phyloP scores from a whole-genome alignment of 2,888 invertebrate genomes.

The Cerastoderma edule region DNA sequence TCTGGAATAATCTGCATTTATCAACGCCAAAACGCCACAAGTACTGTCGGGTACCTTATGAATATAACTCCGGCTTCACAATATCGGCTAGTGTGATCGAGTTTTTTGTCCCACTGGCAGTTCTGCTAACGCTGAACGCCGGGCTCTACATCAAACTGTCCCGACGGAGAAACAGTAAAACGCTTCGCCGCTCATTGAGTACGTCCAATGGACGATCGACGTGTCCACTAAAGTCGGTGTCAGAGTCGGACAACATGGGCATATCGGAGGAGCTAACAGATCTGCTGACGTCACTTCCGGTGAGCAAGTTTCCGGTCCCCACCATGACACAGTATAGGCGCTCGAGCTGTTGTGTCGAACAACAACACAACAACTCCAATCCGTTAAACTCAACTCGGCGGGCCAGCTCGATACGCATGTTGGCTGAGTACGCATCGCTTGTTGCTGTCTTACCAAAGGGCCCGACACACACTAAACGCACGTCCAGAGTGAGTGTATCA shows the following conservation, averaged over 20 bases:
- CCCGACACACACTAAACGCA: slow-evolving; percentile 12
- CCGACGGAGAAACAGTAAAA: slow-evolving; percentile 71
- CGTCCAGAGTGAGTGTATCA: slow-evolving; percentile 46
- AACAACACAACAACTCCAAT: slow-evolving; percentile 15
- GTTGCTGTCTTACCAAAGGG: slow-evolving; percentile 37
- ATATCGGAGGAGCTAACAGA: slow-evolving; percentile 35
- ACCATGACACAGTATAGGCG: slow-evolving; percentile 17
- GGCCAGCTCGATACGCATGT: slow-evolving; percentile 31
- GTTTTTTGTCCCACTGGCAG: slow-evolving; percentile 70
- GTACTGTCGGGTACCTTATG: slow-evolving; percentile 63
- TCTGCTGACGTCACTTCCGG: slow-evolving; percentile 11
- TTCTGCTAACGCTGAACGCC: slow-evolving; percentile 69
- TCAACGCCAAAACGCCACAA: slow-evolving; percentile 28
- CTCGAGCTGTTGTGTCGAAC: not conserved
- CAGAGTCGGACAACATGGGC: slow-evolving; percentile 58
- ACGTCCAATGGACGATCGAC: slow-evolving; percentile 66
- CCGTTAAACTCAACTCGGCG: slow-evolving; percentile 16
- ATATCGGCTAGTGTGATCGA: slow-evolving; percentile 64
- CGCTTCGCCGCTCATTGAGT: slow-evolving; percentile 76
- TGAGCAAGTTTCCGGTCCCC: slow-evolving; percentile 26
- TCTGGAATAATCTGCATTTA: slow-evolving; percentile 63
- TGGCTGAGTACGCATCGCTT: slow-evolving; percentile 33
- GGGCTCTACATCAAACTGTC: slow-evolving; percentile 75
- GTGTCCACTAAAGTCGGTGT: slow-evolving; percentile 67
- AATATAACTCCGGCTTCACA: slow-evolving; percentile 62